Percentiles rank a stretch among this genome's conserved stretches.
Conservation (phyloP, 37 sponge, comb jelly and placozoan genomes). For the Hormiphora californensis region DNA sequence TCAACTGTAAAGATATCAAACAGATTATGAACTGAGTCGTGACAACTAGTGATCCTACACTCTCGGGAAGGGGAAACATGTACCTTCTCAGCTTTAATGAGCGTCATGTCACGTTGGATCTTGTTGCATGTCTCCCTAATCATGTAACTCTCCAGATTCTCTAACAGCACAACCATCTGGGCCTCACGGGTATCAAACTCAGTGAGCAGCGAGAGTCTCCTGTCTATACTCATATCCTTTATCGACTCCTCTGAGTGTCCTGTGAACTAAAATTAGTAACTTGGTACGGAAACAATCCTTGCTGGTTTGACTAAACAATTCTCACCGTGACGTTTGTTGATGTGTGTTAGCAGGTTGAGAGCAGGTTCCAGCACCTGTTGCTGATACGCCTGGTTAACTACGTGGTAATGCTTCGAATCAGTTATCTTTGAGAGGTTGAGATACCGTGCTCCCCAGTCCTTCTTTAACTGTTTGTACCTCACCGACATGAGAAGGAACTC, state of each 20-base stretch:
- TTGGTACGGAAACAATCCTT: neutral
- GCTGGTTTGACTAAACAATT: neutral
- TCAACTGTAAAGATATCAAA: neutral
- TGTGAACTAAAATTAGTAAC: neutral
- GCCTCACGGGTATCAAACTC: conserved; percentile 34
- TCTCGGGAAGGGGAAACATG: too few relatives aligned
- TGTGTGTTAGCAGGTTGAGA: conserved; percentile 21
- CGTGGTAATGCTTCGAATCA: conserved; percentile 48
- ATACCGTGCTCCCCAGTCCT: conserved; percentile 29
- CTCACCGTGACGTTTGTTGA: neutral
- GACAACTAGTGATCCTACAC: neutral
- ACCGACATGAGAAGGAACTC: conserved; percentile 54
- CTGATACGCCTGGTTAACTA: neutral
- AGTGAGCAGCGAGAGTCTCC: conserved; percentile 5
- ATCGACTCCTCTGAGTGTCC: conserved; percentile 25
- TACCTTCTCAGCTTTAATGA: conserved; percentile 51
- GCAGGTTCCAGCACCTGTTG: conserved; percentile 54
- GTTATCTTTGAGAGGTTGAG: conserved; percentile 1
- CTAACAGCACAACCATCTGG: conserved; percentile 10
- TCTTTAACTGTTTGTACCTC: neutral
- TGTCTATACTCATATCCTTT: conserved; percentile 13
- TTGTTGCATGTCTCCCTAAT: conserved; percentile 38
- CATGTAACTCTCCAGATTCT: conserved; percentile 53
- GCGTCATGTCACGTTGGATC: neutral
- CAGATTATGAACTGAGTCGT: neutral